Evolutionary conservation across 2,797 vertebrate species (phyloP), one percentile per base, ranked within the genome.

Genomic region (Onychomys torridus): DNA sequence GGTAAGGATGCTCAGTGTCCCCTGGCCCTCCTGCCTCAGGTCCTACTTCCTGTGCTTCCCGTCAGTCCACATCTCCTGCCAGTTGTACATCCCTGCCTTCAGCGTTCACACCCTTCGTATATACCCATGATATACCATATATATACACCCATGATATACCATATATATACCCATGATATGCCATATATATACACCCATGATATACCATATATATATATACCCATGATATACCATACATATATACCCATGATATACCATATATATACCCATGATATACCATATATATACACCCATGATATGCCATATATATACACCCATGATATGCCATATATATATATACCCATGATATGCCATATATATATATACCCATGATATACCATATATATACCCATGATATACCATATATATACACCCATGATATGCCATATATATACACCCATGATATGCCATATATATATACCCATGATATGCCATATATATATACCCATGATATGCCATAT

Each of bases 1-100:
- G 94, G 99, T 99, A 96, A 98, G 98, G 87, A 4, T 5, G 5
- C 65, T 0, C 2, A 23, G 57, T 7, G 7, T 17, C 46, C 43
- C 6, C 0, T 0, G 0, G 5, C 37, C 57, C 37, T 12, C 21
- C 55, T 10, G 27, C 55, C 37, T 71, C 13, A 13, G 71, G 17
- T 10, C 55, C 34, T 34, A 1, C 6, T n/a, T 13, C 11, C 25
- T 29, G 14, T 21, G 21, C 71, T 32, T 61, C 87, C 52, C 63
- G 0, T 12, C 52, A 21, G 11, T 6, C 25, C 27, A 1, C 0
- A 9, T 65, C 59, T 46, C 37, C 43, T 23, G 11, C n/a, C 90
- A 6, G 59, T 13, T 65, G 14, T 4, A 2, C 9, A 8, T 67
- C 85, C 67, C 37, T 86, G 55, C 34, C 43, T 29, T 23, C 43